Conservation (phyloP, 2,113 vertebrate species). For the Tachysurus fulvidraco region DNA sequence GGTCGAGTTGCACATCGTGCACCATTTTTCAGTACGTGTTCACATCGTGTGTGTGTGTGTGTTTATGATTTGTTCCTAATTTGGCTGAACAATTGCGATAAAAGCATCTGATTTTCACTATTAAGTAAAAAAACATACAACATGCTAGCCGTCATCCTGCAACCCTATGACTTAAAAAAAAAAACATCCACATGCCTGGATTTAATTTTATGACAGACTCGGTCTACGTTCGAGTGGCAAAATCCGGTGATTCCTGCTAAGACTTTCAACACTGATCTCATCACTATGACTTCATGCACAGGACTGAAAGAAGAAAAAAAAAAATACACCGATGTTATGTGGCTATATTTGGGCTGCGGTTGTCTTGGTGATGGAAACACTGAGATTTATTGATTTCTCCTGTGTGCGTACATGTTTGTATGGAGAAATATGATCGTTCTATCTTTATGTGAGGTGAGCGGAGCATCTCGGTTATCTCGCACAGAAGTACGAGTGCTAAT, state of each 20-base stretch:
- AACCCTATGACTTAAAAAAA: neutral
- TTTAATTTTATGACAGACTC: neutral
- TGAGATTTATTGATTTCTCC: slow-evolving; percentile 15
- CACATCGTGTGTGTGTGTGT: too few species aligned
- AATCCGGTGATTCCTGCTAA: neutral
- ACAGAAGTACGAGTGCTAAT: neutral
- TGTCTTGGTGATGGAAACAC: slow-evolving; percentile 38
- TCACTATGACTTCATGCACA: slow-evolving; percentile 13
- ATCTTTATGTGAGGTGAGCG: neutral
- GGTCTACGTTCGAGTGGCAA: neutral
- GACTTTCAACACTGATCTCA: slow-evolving; percentile 4
- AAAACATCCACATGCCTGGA: neutral
- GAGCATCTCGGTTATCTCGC: neutral
- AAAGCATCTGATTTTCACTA: too few species aligned
- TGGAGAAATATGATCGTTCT: neutral
- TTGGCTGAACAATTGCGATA: too few species aligned
- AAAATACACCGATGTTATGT: neutral
- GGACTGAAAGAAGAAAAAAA: neutral
- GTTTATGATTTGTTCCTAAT: too few species aligned
- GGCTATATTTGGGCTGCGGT: slow-evolving; percentile 33
- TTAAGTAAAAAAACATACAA: neutral
- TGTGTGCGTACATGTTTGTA: neutral
- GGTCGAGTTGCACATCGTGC: neutral
- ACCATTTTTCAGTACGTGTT: too few species aligned
- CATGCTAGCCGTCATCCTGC: neutral